Evolutionary conservation across 2,113 vertebrate species (phyloP).

Genomic region (Neodon shergylaensis): DNA sequence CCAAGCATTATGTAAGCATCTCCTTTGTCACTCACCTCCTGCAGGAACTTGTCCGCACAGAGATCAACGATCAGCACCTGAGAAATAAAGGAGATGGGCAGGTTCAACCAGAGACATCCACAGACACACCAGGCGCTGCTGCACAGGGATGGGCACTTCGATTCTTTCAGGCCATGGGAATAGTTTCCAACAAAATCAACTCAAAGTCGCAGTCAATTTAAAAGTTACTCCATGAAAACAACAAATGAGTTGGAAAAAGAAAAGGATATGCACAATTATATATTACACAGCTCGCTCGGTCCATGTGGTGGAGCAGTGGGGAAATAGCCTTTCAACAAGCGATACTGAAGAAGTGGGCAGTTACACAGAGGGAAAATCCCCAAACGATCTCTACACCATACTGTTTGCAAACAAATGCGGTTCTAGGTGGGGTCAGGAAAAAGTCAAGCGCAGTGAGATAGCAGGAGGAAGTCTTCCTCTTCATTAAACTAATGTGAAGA

Average conservation of each 20-base stretch:
- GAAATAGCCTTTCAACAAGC: not conserved
- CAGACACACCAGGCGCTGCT: not conserved
- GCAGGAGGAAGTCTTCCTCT: not conserved
- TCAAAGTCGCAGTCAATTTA: conserved; percentile 33
- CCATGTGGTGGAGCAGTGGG: not conserved
- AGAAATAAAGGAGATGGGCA: conserved; percentile 71
- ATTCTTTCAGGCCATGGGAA: conserved; percentile 52
- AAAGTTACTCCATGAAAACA: conserved; percentile 35
- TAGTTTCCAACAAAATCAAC: conserved; percentile 53
- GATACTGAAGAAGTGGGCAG: not conserved
- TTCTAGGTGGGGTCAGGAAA: not conserved
- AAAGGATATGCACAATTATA: not conserved
- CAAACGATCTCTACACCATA: not conserved
- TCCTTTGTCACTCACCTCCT: conserved; percentile 91
- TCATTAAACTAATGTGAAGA: conserved; percentile 28
- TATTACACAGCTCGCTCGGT: not conserved
- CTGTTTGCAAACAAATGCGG: not conserved
- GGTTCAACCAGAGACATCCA: conserved; percentile 58
- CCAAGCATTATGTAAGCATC: conserved; percentile 47
- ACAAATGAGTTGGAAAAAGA: not conserved
- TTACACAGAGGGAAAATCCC: not conserved
- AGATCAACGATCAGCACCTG: conserved; percentile 99
- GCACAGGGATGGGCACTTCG: not conserved
- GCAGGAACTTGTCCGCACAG: conserved; percentile 94
- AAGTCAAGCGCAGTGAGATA: conserved; percentile 14